These are phyloP conservation scores for Ciona savignyi DNA, from an alignment of 23 tunicate genomes.

Conservation along the genomic window DNA sequence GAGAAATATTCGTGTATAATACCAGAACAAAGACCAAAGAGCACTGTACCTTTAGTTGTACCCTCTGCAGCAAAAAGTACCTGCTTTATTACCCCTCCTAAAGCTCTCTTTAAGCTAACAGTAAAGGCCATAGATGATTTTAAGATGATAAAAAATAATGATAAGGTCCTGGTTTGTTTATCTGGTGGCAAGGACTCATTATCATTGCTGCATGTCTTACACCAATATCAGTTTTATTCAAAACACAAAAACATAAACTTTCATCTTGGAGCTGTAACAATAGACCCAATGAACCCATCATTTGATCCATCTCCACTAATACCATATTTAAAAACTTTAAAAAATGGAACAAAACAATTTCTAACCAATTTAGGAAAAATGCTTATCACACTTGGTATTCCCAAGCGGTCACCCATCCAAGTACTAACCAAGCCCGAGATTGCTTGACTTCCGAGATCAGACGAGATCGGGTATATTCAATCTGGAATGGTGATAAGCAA, in stretches of 20 bases:
- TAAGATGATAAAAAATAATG: slow-evolving; percentile 74
- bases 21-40: not conserved
- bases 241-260: slow-evolving; percentile 52
- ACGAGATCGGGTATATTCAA: slow-evolving; percentile 80
- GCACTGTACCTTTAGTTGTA: not conserved
- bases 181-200: slow-evolving; percentile 99
- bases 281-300: slow-evolving; percentile 96
- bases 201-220: slow-evolving; percentile 64
- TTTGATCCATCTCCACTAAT: slow-evolving; percentile 97
- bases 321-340: slow-evolving; percentile 61
- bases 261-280: slow-evolving; percentile 95
- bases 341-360: too few species aligned
- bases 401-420: slow-evolving; percentile 75
- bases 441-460: slow-evolving; percentile 97
- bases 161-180: slow-evolving; percentile 89
- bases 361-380: too few species aligned
- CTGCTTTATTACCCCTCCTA: slow-evolving; percentile 48
- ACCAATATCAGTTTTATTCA: slow-evolving; percentile 72
- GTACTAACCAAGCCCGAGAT: slow-evolving; percentile 38
- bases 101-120: slow-evolving; percentile 59
- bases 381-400: slow-evolving; percentile 76
- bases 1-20: not conserved
- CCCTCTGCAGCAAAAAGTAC: slow-evolving; percentile 11
- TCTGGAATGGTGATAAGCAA: slow-evolving; percentile 85
- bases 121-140: slow-evolving; percentile 84